Percentiles rank a stretch among this genome's conserved stretches.
phyloP scores from a whole-genome alignment of 2,113 vertebrate genomes.

The Nothobranchius furzeri region DNA sequence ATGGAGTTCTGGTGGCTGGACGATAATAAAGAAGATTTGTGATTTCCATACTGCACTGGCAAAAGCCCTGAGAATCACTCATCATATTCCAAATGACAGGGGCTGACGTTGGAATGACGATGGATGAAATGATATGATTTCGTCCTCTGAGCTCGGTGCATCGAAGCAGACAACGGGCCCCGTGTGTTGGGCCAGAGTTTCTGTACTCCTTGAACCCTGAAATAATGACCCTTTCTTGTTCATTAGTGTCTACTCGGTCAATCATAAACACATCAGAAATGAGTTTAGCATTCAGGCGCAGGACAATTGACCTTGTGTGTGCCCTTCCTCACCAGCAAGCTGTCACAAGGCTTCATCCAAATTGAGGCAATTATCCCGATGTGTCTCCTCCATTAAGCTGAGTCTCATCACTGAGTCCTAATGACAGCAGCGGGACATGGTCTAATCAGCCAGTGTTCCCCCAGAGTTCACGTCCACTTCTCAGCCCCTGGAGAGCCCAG shows the following conservation, averaged over 20 bases:
- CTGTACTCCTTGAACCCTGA: slow-evolving; percentile 69
- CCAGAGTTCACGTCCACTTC: slow-evolving; percentile 56
- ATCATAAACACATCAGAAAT: slow-evolving; percentile 74
- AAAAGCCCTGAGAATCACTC: slow-evolving; percentile 32
- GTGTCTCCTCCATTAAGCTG: slow-evolving; percentile 62
- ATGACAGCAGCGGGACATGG: slow-evolving; percentile 68
- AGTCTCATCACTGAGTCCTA: slow-evolving; percentile 73
- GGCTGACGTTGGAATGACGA: slow-evolving; percentile 64
- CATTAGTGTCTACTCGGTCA: slow-evolving; percentile 73
- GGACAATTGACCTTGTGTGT: slow-evolving; percentile 77
- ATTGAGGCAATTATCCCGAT: slow-evolving; percentile 71
- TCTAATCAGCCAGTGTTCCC: slow-evolving; percentile 61
- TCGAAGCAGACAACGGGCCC: slow-evolving; percentile 45
- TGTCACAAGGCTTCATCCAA: slow-evolving; percentile 72
- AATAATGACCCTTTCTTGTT: slow-evolving; percentile 76
- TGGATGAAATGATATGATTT: slow-evolving; percentile 73
- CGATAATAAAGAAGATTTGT: too few species aligned
- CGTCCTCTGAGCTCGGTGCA: slow-evolving; percentile 42
- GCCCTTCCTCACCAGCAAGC: slow-evolving; percentile 72
- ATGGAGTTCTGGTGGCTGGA: too few species aligned
- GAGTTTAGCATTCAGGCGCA: slow-evolving; percentile 69
- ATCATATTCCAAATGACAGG: slow-evolving; percentile 67
- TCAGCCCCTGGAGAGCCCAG: slow-evolving; percentile 20
- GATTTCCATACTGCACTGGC: too few species aligned
- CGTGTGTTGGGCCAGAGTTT: slow-evolving; percentile 44